Evolutionary conservation across 2,888 invertebrate species (phyloP), one percentile per base, ranked within the genome.

Genomic region (Aphodius granarius): DNA sequence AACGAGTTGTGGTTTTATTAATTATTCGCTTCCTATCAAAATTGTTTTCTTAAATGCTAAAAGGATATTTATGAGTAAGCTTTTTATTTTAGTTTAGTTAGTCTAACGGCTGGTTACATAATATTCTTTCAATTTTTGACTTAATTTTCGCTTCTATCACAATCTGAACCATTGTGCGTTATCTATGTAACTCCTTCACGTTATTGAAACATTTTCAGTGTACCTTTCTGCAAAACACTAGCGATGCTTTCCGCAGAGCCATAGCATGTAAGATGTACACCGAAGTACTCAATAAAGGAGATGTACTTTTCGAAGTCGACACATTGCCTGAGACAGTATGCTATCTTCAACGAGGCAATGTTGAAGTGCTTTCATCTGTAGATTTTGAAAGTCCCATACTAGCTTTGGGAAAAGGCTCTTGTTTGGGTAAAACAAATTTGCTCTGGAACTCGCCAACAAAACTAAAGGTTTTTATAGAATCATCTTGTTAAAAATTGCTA

Each of bases 381-480:
- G 81, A 82, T 66, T 76, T 77, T 16, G 80, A 80, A 62, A 82
- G 81, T 76, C 79, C 82, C 5, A 73, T 82, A 73, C 22, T 82
- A 15, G 80, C 81, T 5, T 77, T 82, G 18, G 80, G 80, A 5
- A 75, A 77, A n/a, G 82, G 82, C 5, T 79, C 81, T 0, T 76
- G 77, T 5, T 72, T 82, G 5, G 81, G 82, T 6, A 80, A 81
- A 71, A 75, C 76, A 3, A 78, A 75, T 73, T 73, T 82, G 15
- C 23, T 81, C 63, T 77, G 73, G 22, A 76, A 75, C 2, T 73
- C 75, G 63, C 68, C 66, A 6, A 80, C 77, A 70, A 78, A 78
- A 5, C 77, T 80, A 21, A 79, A 80, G 73, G 80, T 81, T 77
- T 63, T 17, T 5, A 13, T 17, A n/a, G 16, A 20, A 62, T 72